Evolutionary conservation across 2,797 vertebrate genomes (phyloP), one percentile per base, ranked within the genome.

Genomic region (Enteromius anoplus): DNA sequence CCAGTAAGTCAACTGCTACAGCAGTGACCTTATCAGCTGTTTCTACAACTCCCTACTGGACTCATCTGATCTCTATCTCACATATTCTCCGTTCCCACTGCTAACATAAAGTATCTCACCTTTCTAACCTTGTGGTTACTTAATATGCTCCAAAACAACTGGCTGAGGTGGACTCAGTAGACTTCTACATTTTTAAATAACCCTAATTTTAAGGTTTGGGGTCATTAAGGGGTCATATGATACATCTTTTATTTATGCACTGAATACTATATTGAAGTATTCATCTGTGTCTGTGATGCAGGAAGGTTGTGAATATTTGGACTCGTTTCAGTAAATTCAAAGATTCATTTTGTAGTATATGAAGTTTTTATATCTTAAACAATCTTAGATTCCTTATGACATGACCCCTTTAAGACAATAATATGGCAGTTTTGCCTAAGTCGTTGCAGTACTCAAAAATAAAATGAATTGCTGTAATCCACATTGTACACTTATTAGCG

Each of bases 1-100:
- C 85, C 87, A 90, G 92, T 92, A 92, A 93, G 91, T 93, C 81
- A 7, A 81, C 84, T 84, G 80, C 37, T 45, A 23, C 79, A 77
- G 82, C 68, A 86, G 72, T 60, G 70, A 37, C 75, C 77, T 81
- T 49, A 71, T 69, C 79, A 78, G 72, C 32, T 78, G 70, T 85
- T 78, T 40, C 53, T 82, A 73, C 84, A 84, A 32, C 75, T 62
- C 83, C 53, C 78, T 73, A 17, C 14, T 78, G 62, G 49, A 51
- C 75, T 71, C 40, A 73, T 78, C 84, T 32, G 21, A 47, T 66
- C 79, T 79, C 29, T 82, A 58, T 34, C 78, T 79, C 45, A 60
- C 60, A 66, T 76, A 65, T 17, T 75, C 14, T 55, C 21, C 11
- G 49, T 69, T 58, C 58, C 58, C 45, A 65, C 45, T 66, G 60